Percentiles rank a stretch among this genome's conserved stretches.
Evolutionary conservation across 2,797 vertebrate species (phyloP).

Genomic region (Eulemur rubriventer): DNA sequence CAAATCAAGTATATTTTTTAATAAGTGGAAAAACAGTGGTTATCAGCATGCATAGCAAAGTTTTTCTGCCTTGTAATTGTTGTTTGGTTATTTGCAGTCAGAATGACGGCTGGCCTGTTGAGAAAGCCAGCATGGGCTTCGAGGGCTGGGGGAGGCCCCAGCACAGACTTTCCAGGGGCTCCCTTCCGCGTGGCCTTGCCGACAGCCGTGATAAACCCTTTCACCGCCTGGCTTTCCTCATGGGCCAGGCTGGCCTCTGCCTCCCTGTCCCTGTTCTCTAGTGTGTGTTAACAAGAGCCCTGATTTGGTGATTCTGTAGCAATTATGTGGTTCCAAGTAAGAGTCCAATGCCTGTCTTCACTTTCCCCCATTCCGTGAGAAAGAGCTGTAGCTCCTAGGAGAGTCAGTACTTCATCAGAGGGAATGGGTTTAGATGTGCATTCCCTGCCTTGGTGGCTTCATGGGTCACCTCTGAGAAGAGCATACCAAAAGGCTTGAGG

Average conservation of each 20-base stretch:
- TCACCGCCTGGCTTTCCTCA: background rate
- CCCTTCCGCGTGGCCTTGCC: background rate
- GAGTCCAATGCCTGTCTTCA: background rate
- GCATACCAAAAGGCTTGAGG: background rate
- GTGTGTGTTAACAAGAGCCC: background rate
- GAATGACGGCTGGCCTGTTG: background rate
- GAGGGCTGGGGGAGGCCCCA: background rate
- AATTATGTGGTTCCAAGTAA: background rate
- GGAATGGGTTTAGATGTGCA: background rate
- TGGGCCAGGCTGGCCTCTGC: background rate
- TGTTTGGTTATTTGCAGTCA: background rate
- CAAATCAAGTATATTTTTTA: background rate
- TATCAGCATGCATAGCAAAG: background rate
- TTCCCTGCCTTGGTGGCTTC: background rate
- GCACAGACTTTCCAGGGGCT: accelerated
- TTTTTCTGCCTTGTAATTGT: background rate
- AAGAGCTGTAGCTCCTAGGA: background rate
- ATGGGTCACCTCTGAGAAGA: background rate
- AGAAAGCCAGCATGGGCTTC: background rate
- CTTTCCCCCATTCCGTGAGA: background rate
- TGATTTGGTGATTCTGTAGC: background rate
- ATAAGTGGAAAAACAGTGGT: background rate
- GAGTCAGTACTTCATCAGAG: background rate
- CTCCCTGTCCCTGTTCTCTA: background rate
- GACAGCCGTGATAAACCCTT: background rate